Conservation (phyloP, 2,797 vertebrate species). For the Pagetopsis macropterus region DNA sequence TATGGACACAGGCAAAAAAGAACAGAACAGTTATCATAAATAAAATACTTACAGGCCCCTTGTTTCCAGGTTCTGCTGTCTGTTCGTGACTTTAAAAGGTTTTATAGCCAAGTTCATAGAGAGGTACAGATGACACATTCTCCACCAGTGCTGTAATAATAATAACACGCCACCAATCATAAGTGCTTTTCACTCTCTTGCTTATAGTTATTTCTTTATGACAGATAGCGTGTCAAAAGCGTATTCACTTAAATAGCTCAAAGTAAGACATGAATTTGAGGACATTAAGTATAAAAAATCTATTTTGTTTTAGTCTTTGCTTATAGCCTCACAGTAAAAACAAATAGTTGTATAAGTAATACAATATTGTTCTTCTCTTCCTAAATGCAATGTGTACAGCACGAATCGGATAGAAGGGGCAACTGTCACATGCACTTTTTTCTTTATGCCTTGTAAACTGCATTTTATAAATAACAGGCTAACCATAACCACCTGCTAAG, state of each 20-base stretch:
- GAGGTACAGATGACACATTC: not conserved
- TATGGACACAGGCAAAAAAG: constrained; percentile 40
- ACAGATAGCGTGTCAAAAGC: too few relatives aligned
- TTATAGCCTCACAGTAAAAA: too few relatives aligned
- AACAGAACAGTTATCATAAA: constrained; percentile 8
- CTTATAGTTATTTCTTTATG: too few relatives aligned
- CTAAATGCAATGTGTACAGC: not conserved
- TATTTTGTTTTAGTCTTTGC: not conserved
- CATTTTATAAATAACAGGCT: not conserved
- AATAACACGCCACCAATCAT: not conserved
- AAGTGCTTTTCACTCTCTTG: not conserved
- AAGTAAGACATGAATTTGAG: not conserved
- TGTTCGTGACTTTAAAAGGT: not conserved
- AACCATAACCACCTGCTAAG: constrained; percentile 9
- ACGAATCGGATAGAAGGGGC: not conserved
- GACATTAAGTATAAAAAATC: not conserved
- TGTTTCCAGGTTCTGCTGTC: not conserved
- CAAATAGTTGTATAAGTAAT: too few relatives aligned
- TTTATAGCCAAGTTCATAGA: not conserved
- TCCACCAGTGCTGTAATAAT: not conserved
- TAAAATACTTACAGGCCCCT: not conserved
- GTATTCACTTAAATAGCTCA: too few relatives aligned
- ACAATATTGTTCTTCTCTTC: not conserved
- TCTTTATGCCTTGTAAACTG: not conserved
- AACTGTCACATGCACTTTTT: not conserved